Conservation (phyloP, 2,888 invertebrate genomes). For the Aspidiotus rigidus region DNA sequence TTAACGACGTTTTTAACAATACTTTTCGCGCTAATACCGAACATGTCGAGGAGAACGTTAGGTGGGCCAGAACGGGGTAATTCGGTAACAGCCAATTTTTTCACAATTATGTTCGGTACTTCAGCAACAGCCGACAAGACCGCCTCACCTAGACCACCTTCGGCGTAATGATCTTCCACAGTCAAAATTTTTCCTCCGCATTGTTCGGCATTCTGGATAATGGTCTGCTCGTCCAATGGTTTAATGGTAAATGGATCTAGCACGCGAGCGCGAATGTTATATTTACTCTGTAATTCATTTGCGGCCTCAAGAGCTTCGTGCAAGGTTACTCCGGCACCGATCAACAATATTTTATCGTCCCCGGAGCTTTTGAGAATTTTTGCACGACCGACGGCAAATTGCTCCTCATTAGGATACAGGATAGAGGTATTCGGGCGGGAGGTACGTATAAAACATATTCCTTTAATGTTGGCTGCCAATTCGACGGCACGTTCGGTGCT, state of each 20-base stretch:
- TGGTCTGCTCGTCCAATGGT: conserved; percentile 74
- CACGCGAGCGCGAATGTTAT: conserved; percentile 68
- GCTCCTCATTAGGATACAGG: conserved; percentile 74
- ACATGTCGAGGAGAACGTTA: conserved; percentile 71
- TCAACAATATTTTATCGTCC: conserved; percentile 72
- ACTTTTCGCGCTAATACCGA: conserved; percentile 74
- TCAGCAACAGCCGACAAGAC: conserved; percentile 71
- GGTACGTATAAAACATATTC: conserved; percentile 92
- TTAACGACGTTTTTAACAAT: conserved; percentile 48
- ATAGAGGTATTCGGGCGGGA: conserved; percentile 83
- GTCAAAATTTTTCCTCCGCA: conserved; percentile 76
- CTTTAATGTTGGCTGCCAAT: conserved; percentile 86
- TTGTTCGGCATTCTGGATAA: conserved; percentile 65
- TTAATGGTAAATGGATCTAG: conserved; percentile 95
- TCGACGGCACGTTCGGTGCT: conserved; percentile 89
- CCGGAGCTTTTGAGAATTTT: conserved; percentile 66
- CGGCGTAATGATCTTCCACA: conserved; percentile 95
- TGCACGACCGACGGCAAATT: conserved; percentile 69
- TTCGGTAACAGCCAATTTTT: conserved; percentile 67
- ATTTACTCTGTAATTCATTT: conserved; percentile 53
- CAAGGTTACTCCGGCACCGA: conserved; percentile 90
- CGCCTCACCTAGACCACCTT: conserved; percentile 94
- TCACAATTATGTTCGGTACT: conserved; percentile 60
- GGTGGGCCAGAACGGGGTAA: conserved; percentile 93
- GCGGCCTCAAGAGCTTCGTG: conserved; percentile 83